Conservation (phyloP, 2,113 vertebrate genomes). For the Hippocampus barbouri region DNA sequence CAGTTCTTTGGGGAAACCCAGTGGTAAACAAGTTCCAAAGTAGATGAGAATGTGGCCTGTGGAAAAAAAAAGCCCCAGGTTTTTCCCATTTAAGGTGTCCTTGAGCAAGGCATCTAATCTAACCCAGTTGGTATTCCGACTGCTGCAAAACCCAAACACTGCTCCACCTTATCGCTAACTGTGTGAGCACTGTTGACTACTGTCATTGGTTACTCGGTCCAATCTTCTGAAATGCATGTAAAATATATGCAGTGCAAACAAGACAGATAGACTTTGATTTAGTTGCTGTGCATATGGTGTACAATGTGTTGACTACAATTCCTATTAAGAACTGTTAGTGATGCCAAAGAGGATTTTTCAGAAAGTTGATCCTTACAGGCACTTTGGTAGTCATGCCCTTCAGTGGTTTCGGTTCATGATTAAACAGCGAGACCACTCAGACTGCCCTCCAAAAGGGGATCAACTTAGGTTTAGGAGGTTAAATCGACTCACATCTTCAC, state of each 20-base stretch:
- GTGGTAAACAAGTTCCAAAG: neutral
- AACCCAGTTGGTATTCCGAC: neutral
- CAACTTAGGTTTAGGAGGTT: slow-evolving; percentile 25
- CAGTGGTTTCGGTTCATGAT: slow-evolving; percentile 3
- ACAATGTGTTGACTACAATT: neutral
- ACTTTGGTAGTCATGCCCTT: slow-evolving; percentile 37
- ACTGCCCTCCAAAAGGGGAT: neutral
- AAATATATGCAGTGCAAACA: neutral
- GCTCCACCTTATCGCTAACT: neutral
- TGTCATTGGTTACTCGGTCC: neutral
- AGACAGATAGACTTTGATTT: neutral
- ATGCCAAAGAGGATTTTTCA: slow-evolving; percentile 49
- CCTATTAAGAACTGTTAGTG: slow-evolving; percentile 1
- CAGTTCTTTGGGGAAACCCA: neutral
- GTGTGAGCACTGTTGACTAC: neutral
- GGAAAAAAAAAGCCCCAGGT: neutral
- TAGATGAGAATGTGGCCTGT: neutral
- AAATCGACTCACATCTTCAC: slow-evolving; percentile 16
- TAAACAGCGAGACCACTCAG: neutral
- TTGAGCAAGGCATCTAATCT: neutral
- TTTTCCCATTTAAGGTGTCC: neutral
- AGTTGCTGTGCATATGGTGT: neutral
- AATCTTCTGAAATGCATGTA: neutral
- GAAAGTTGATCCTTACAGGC: slow-evolving; percentile 55
- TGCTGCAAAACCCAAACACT: neutral